Conservation (phyloP, 2,797 vertebrate species). For the Bucorvus abyssinicus region DNA sequence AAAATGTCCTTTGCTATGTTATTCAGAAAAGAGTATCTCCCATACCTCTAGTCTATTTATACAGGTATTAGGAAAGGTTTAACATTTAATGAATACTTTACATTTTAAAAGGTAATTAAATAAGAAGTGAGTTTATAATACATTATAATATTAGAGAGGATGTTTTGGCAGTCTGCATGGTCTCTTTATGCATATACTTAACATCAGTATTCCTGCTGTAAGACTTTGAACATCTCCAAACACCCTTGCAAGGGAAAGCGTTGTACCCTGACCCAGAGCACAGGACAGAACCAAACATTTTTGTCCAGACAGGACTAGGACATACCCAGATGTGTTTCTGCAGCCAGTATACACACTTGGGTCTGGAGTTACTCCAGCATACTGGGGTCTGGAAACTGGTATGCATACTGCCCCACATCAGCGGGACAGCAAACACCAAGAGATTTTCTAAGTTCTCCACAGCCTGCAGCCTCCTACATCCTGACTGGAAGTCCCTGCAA, state of each 20-base stretch:
- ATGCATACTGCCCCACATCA: not conserved
- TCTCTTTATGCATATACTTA: not conserved
- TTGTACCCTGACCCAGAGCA: not conserved
- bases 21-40: conserved; percentile 29
- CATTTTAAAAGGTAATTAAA: conserved; percentile 61
- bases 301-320: not conserved
- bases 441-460: not conserved
- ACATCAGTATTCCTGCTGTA: not conserved
- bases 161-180: not conserved
- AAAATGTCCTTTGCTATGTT: conserved; percentile 2
- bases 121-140: not conserved
- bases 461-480: not conserved
- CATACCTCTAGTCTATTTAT: conserved; percentile 13
- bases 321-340: not conserved
- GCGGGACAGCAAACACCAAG: not conserved
- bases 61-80: conserved; percentile 14
- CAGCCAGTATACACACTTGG: not conserved
- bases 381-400: not conserved
- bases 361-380: not conserved
- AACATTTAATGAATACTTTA: conserved; percentile 46
- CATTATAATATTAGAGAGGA: not conserved
- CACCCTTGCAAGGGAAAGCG: not conserved
- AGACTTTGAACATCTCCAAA: not conserved
- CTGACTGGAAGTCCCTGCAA: not conserved
- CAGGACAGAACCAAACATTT: not conserved